Evolutionary conservation across 2,113 vertebrate genomes (phyloP).

Genomic region (Rattus rattus): DNA sequence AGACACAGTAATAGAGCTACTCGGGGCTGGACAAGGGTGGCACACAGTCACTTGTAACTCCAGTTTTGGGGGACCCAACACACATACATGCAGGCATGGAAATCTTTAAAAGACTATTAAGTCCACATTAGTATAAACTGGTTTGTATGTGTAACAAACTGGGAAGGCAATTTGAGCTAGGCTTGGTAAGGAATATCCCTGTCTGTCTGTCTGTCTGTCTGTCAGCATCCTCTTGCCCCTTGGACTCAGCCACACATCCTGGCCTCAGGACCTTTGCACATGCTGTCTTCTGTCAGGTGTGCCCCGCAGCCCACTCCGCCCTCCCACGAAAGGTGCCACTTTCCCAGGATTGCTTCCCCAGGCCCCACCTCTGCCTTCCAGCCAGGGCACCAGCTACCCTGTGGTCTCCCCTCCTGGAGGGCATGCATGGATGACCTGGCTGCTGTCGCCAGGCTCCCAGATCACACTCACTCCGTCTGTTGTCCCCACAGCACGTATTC

Average conservation of each 20-base stretch:
- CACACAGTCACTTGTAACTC: no score
- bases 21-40: neutral
- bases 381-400: neutral
- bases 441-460: neutral
- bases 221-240: neutral
- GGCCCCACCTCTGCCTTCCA: neutral
- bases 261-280: conserved; percentile 2
- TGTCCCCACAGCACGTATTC: conserved; percentile 93
- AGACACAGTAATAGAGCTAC: neutral
- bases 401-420: neutral
- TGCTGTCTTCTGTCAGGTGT: neutral
- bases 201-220: neutral
- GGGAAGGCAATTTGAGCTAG: no score
- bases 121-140: no score
- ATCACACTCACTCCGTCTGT: fast-evolving
- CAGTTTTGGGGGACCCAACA: no score
- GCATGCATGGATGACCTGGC: neutral
- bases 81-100: no score
- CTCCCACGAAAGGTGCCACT: neutral
- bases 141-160: no score
- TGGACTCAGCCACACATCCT: neutral
- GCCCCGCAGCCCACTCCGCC: neutral
- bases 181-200: no score
- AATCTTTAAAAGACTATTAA: no score
- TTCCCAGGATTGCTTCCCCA: neutral